Base-by-base conservation (phyloP, 2,888 invertebrate genomes). In the Sarcophaga subvicina region DNA sequence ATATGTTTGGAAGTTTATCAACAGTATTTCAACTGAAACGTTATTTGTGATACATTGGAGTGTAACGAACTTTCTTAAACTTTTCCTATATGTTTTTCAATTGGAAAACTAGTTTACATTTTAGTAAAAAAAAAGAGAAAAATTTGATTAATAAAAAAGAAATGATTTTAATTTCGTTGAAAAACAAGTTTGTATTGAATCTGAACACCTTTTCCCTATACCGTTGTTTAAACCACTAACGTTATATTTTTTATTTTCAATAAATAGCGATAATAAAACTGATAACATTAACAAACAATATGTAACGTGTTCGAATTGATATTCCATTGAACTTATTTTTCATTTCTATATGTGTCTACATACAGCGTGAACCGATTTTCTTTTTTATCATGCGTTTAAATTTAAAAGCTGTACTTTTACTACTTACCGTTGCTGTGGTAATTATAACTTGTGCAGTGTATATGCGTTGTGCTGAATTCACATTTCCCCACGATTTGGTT, bases 321-420 rank as follows among this genome's bases (percentile, higher is more conserved):
- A 37, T 37, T 37, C 10, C 37, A 37, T 37, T 37, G 37, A 37
- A 37, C 37, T 37, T 37, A 37, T 37, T 37, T 37, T 64, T 66
- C 8, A 37, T 59, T 76, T 73, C n/a, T 67, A 67, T 20, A 10
- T 62, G 25, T 82, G 12, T 73, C 5, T 77, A 67, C 20, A 75
- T 87, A 63, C 90, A 93, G 92, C 91, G 91, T 49, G 93, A 92
- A 83, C 93, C 93, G 71, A 88, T 93, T 80, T 91, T 93, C 83
- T 94, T 95, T 93, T 95, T 96, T 94, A 96, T 96, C 95, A 92
- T 97, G 95, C 95, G 97, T 89, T 94, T 97, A 90, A 97, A 97
- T 93, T 94, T 97, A 93, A 97, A 97, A 94, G 94, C 96, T 91
- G 95, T 96, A 88, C 94, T 97, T 88, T 94, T 96, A 86, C 94